phyloP scores from a whole-genome alignment of 2,113 vertebrate genomes.

The Leucopsar rothschildi region DNA sequence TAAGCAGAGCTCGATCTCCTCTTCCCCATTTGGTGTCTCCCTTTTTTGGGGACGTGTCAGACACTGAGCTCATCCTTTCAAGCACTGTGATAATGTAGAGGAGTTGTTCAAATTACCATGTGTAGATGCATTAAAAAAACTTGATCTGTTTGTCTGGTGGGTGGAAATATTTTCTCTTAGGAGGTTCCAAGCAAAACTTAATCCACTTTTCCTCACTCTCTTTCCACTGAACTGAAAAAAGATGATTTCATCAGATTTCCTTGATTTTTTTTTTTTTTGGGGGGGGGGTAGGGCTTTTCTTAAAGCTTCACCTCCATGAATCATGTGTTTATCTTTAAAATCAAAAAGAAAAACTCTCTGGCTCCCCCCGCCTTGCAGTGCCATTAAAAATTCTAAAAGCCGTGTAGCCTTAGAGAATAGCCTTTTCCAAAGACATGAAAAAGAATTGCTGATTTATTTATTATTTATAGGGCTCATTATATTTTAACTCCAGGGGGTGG shows the following conservation, averaged over 20 bases:
- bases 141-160: not conserved
- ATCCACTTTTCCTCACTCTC: not conserved
- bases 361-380: not conserved
- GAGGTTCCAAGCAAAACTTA: not conserved
- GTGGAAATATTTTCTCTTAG: not conserved
- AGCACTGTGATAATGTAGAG: not conserved
- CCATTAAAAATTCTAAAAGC: constrained; percentile 51
- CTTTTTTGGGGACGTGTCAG: not conserved
- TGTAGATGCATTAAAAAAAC: not conserved
- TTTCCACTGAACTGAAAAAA: not conserved
- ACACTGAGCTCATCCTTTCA: not conserved
- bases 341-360: not conserved
- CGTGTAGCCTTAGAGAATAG: constrained; percentile 22
- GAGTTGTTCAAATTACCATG: not conserved
- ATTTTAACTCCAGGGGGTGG: constrained; percentile 53
- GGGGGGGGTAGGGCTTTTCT: not conserved
- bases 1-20: not conserved
- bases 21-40: not conserved
- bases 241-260: not conserved
- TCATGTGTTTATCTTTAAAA: constrained; percentile 30
- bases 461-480: constrained; percentile 55
- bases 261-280: not conserved
- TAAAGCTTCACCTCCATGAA: not conserved
- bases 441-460: constrained; percentile 57
- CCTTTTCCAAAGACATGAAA: constrained; percentile 52